phyloP scores from a whole-genome alignment of 1,140 invertebrate species.

The Trachymyrmex cornetzi region DNA sequence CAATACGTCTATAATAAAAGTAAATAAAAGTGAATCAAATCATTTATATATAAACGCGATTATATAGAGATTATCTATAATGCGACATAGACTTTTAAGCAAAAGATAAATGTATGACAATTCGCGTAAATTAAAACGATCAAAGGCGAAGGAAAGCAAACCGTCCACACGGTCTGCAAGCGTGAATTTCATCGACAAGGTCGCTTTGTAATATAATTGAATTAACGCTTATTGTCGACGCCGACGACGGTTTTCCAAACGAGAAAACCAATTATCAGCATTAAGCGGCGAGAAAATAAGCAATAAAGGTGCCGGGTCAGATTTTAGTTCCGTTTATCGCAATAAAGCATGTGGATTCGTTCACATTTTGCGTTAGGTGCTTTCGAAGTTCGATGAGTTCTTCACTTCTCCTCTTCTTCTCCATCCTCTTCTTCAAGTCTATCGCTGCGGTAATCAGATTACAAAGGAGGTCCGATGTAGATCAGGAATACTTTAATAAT shows the following conservation, averaged over 20 bases:
- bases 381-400: constrained; percentile 32
- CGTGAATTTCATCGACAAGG: constrained; percentile 37
- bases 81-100: neutral
- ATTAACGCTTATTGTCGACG: constrained; percentile 41
- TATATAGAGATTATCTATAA: constrained; percentile 28
- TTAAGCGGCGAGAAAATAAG: constrained; percentile 62
- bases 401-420: neutral
- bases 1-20: too few relatives aligned
- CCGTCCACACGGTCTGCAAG: constrained; percentile 1
- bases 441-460: constrained; percentile 41
- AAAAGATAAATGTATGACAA: neutral
- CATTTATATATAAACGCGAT: neutral
- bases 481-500: neutral
- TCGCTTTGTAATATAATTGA: constrained; percentile 48
- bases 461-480: constrained; percentile 16
- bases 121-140: constrained; percentile 41
- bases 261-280: constrained; percentile 67
- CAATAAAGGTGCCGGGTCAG: constrained; percentile 44
- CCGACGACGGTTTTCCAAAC: constrained; percentile 13
- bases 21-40: neutral
- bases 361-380: neutral
- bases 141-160: constrained; percentile 19
- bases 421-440: neutral
- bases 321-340: constrained; percentile 48
- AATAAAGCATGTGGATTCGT: constrained; percentile 50